A percentile compares a stretch with the other conserved stretches of the same genome.
These are phyloP conservation scores for Aulostomus chinensis DNA, from an alignment of 2,797 vertebrate genomes.

Conservation along the genomic window DNA sequence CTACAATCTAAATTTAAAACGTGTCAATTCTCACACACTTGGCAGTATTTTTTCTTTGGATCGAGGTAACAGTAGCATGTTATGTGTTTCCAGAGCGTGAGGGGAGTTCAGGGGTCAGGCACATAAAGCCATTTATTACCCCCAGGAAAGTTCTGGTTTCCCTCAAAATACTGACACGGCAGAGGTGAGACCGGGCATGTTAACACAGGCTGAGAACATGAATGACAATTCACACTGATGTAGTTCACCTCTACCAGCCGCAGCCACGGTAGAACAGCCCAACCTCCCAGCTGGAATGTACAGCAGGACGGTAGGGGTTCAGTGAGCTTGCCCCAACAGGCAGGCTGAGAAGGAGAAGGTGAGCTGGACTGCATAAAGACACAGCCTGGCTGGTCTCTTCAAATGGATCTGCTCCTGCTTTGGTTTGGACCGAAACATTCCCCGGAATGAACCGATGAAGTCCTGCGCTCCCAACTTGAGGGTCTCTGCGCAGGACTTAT, in stretches of 20 bases:
- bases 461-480: no score
- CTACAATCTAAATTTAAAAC: no score
- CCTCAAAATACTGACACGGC: conserved; percentile 28
- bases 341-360: conserved; percentile 6
- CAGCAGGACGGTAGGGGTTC: conserved; percentile 10
- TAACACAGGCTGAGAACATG: conserved; percentile 13
- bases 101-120: conserved; percentile 22
- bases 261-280: conserved; percentile 16
- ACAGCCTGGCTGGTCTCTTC: no score
- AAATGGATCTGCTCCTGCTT: no score
- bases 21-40: no score
- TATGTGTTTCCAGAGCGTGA: background rate
- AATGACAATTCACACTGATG: conserved; percentile 15
- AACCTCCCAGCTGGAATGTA: conserved; percentile 55
- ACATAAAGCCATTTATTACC: conserved; percentile 29
- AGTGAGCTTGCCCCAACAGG: conserved; percentile 55
- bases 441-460: no score
- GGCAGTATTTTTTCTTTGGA: no score
- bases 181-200: conserved; percentile 45
- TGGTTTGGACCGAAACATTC: background rate
- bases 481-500: no score
- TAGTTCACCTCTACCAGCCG: conserved; percentile 7
- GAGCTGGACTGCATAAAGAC: conserved; percentile 1
- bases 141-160: conserved; percentile 43
- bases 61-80: no score